Evolutionary conservation across 2,888 invertebrate genomes (phyloP), one percentile per base, ranked within the genome.

Genomic region (Phyllotreta cruciferae): DNA sequence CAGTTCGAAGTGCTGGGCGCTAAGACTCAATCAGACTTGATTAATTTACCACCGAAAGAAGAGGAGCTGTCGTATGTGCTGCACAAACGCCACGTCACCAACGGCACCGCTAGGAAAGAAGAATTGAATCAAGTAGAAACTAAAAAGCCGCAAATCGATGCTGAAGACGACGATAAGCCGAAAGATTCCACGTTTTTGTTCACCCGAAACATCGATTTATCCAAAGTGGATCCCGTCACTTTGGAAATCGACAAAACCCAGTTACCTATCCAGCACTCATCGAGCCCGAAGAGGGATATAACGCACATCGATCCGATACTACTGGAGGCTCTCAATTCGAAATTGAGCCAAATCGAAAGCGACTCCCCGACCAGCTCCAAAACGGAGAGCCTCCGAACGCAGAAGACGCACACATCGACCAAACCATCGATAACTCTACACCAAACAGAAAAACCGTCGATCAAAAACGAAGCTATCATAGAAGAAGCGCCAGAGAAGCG

Each of bases 81-180:
- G 54, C 93, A 93, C 77, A 93, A 93, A 76, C 85, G 93, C 3
- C 93, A 93, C 76, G 86, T 93, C 0, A 91, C 93, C 89, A 93
- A 93, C 76, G 93, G 93, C 0, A 92, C 92, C 0, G 90, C 91
- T 0, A 85, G 88, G 0, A 71, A 82, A 77, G 76, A 78, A 52
- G 75, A 75, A 62, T 52, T 73, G 41, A 68, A 70, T 62, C 70
- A 63, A 39, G 39, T 24, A 7, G 71, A 72, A 14, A 39, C 60
- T 34, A 86, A 87, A 73, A 87, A 86, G 0, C 68, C 72, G 60
- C 49, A 74, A 65, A 69, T 70, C 36, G 75, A 76, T 13, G 34
- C 52, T 7, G 79, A 78, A 69, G 73, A 74, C 9, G 74, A 74
- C 37, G 60, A 69, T 7, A 75, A 77, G 52, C 63, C 73, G 1